Conservation (phyloP, 2,113 vertebrate species). For the Pholis gunnellus region DNA sequence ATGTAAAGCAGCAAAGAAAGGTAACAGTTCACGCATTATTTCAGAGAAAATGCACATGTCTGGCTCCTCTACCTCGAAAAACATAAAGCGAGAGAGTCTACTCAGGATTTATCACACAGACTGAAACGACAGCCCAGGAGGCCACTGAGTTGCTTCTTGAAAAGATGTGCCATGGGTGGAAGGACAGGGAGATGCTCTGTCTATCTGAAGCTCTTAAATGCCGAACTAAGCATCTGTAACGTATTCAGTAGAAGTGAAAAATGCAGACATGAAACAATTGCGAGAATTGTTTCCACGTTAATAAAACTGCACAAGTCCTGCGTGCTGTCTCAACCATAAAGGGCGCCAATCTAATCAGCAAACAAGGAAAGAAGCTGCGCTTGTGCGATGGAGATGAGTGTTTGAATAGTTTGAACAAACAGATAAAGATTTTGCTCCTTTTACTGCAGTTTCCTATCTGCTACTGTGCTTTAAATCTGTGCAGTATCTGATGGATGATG, state of each 20-base stretch:
- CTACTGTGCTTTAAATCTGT: constrained; percentile 50
- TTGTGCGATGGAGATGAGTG: background rate
- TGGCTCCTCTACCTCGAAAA: constrained; percentile 40
- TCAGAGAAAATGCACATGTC: constrained; percentile 38
- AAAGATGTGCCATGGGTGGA: constrained; percentile 29
- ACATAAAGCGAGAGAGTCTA: constrained; percentile 53
- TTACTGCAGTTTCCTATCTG: constrained; percentile 19
- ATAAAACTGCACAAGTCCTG: background rate
- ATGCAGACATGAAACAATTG: background rate
- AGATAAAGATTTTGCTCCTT: constrained; percentile 19
- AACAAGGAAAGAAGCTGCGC: constrained; percentile 17
- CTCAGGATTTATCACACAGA: constrained; percentile 66
- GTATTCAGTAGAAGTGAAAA: constrained; percentile 2
- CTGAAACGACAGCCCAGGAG: constrained; percentile 47
- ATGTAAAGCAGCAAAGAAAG: constrained; percentile 3
- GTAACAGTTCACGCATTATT: constrained; percentile 28
- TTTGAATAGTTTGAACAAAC: constrained; percentile 2
- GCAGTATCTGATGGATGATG: constrained; percentile 58
- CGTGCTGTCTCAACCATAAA: background rate
- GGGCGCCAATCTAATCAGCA: constrained; percentile 11
- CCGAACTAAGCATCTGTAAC: background rate
- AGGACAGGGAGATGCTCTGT: constrained; percentile 17
- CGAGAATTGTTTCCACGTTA: background rate
- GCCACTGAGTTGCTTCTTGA: constrained; percentile 40
- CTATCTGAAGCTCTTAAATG: background rate